These are phyloP conservation scores for Meliscaeva auricollis DNA, from an alignment of 2,888 invertebrate genomes.

Conservation along the genomic window DNA sequence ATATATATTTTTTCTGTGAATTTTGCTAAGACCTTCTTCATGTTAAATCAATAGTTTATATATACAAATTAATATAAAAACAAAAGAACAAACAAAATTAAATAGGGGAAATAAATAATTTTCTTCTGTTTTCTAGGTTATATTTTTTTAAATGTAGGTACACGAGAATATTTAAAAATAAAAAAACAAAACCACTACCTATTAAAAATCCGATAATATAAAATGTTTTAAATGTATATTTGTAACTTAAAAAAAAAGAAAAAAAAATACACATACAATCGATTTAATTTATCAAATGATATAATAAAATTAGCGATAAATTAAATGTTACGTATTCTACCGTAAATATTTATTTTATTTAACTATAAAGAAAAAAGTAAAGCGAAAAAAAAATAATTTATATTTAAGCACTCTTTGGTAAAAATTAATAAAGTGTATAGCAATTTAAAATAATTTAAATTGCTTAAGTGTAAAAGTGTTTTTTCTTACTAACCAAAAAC, in stretches of 20 bases:
- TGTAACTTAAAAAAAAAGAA: too few species aligned
- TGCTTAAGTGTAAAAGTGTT: slow-evolving; percentile 7
- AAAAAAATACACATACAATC: too few species aligned
- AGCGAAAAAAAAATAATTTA: neutral
- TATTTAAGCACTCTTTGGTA: slow-evolving; percentile 18
- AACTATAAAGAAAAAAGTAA: neutral
- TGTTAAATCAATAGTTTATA: neutral
- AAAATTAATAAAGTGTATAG: slow-evolving; percentile 20
- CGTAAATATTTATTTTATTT: neutral
- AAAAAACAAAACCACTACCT: too few species aligned
- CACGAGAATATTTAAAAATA: neutral
- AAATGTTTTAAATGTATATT: too few species aligned
- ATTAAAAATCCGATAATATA: too few species aligned
- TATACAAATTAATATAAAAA: too few species aligned
- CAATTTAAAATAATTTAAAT: slow-evolving; percentile 12
- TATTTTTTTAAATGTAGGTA: neutral
- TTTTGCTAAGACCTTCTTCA: neutral
- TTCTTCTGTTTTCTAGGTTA: neutral
- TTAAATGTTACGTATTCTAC: too few species aligned
- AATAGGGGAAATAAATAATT: neutral
- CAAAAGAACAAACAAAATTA: too few species aligned
- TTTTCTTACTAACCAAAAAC: neutral
- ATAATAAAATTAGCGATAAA: too few species aligned
- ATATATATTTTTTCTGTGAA: too few species aligned
- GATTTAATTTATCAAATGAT: too few species aligned